phyloP scores from a whole-genome alignment of 2,113 vertebrate genomes.

The Calyptommatus sinebrachiatus region DNA sequence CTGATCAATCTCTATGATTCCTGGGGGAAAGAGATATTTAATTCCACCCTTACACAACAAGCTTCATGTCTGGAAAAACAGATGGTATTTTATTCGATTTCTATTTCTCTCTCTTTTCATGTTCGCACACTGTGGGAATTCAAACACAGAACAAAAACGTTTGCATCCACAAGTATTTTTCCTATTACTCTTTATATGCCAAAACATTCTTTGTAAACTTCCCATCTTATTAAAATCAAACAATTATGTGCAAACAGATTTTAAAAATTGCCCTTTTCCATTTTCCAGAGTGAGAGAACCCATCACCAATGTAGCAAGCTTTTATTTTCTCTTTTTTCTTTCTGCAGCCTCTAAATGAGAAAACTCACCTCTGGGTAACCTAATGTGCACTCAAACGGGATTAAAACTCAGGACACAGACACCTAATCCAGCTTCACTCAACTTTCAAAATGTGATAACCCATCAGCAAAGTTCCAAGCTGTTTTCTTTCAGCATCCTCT shows the following conservation, averaged over 20 bases:
- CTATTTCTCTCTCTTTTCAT: slow-evolving; percentile 11
- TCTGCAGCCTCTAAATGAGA: too few species aligned
- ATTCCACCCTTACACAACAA: slow-evolving; percentile 10
- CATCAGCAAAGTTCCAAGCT: too few species aligned
- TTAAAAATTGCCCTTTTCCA: neutral
- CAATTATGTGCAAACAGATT: neutral
- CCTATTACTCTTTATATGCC: neutral
- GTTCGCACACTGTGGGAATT: slow-evolving; percentile 16
- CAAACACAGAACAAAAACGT: slow-evolving; percentile 13
- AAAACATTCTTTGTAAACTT: slow-evolving; percentile 15
- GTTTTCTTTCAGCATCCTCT: too few species aligned
- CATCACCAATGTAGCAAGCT: neutral
- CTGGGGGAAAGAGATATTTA: neutral
- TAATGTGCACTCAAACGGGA: too few species aligned
- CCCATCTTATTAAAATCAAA: neutral
- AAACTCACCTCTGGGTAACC: neutral
- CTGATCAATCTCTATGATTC: neutral
- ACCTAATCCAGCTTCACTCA: too few species aligned
- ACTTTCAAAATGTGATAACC: too few species aligned
- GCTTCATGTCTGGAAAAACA: slow-evolving; percentile 7
- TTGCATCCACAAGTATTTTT: neutral
- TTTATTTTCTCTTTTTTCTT: neutral
- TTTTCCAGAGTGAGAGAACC: neutral
- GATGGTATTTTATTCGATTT: neutral
- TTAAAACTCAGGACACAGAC: too few species aligned